phyloP scores from a whole-genome alignment of 2,888 invertebrate genomes.

The Conchocele bisecta region DNA sequence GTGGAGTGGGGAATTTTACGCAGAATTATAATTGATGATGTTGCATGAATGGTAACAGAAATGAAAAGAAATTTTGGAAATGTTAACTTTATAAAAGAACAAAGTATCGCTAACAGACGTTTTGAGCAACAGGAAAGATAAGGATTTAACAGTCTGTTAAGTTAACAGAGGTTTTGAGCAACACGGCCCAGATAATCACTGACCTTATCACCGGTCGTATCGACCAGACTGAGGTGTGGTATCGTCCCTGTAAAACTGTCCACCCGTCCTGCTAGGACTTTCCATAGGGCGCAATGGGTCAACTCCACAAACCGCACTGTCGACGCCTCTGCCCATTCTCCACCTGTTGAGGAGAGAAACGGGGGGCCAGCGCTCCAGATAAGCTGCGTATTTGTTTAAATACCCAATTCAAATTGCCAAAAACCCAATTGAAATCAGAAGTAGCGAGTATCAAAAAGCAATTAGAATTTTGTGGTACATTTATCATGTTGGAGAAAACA shows the following conservation, averaged over 20 bases:
- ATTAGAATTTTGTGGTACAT: background rate
- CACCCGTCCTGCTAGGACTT: conserved; percentile 89
- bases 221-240: conserved; percentile 91
- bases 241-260: conserved; percentile 87
- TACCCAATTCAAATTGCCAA: background rate
- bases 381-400: background rate
- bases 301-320: conserved; percentile 81
- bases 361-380: background rate
- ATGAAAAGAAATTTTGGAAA: background rate
- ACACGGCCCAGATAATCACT: background rate
- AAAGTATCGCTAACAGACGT: background rate
- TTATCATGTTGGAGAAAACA: background rate
- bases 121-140: background rate
- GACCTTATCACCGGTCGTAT: conserved; percentile 87
- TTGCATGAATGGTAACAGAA: too few species aligned
- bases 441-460: background rate
- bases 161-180: background rate
- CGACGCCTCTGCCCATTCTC: conserved; percentile 75
- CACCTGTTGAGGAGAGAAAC: conserved; percentile 25
- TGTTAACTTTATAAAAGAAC: background rate
- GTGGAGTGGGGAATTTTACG: too few species aligned
- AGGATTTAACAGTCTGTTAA: background rate
- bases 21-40: too few species aligned
- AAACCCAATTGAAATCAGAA: background rate
- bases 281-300: conserved; percentile 87